phyloP scores from a whole-genome alignment of 2,888 invertebrate genomes.

The Geophilus truncorum region DNA sequence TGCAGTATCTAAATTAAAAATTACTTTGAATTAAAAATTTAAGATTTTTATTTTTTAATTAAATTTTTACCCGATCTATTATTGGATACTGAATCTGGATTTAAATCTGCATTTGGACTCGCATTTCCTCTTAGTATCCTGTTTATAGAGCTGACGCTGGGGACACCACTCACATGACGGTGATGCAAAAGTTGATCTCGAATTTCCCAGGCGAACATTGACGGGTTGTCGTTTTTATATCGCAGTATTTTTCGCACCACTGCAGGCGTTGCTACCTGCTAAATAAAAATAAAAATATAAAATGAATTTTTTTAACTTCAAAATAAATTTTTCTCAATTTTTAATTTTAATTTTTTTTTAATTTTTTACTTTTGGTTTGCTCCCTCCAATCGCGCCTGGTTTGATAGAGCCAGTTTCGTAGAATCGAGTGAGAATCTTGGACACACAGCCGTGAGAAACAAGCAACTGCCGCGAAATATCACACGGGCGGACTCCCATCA shows the following conservation, averaged over 20 bases:
- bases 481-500: conserved; percentile 90
- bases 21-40: too few relatives aligned
- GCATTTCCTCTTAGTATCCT: conserved; percentile 73
- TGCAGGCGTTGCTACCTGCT: conserved; percentile 95
- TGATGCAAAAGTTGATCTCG: conserved; percentile 82
- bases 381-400: conserved; percentile 91
- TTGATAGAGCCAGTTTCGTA: conserved; percentile 95
- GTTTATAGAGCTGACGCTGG: conserved; percentile 92
- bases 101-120: background rate
- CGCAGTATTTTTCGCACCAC: conserved; percentile 92
- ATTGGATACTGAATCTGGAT: background rate
- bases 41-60: background rate
- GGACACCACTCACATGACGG: conserved; percentile 63
- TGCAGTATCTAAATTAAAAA: background rate
- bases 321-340: background rate
- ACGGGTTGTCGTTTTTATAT: conserved; percentile 90
- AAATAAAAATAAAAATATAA: conserved; percentile 41
- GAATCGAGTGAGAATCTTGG: conserved; percentile 91
- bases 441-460: conserved; percentile 95
- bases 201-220: conserved; percentile 97
- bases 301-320: background rate
- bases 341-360: background rate
- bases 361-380: conserved; percentile 77
- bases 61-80: background rate
- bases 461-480: conserved; percentile 93